Evolutionary conservation across 2,797 vertebrate species (phyloP), one percentile per base, ranked within the genome.

Genomic region (Rhinatrema bivittatum): DNA sequence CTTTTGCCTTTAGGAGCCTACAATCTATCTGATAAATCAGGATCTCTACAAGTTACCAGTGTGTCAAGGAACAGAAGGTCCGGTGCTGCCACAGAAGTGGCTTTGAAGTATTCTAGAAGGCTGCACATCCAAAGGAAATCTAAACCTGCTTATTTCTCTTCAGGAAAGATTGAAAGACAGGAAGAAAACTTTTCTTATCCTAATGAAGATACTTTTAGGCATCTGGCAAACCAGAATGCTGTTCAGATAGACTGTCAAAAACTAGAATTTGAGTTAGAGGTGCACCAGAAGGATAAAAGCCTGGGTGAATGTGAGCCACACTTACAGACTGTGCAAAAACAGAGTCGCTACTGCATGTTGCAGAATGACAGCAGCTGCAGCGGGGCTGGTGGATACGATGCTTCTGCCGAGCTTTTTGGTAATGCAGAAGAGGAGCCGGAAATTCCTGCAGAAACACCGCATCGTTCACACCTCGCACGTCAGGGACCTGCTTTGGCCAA

Each of bases 361-460:
- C n/a, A n/a, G n/a, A n/a, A n/a, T n/a, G n/a, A n/a, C n/a, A n/a
- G n/a, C n/a, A n/a, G n/a, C 5, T 19, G 20, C n/a, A 9, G 29
- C 13, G 11, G 8, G 12, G 5, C 7, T n/a, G 30, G 54, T 16
- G 4, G 40, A 39, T 85, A 77, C 21, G 44, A 82, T 51, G 70
- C 60, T 58, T 87, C 85, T 38, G 74, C 71, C 34, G 82, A 87
- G 55, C 84, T 87, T 20, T 87, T 86, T 57, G 79, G 72, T 35
- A 36, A 42, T 38, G 63, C 20, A 53, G 13, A 42, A 32, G 54
- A 52, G 45, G 54, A 56, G n/a, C 15, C 20, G 16, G 50, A 38
- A 36, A 49, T 39, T n/a, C 20, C 33, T 29, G 35, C 21, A 16
- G 52, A 67, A 41, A 53, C 29, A 10, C 38, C 48, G 12, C 56